Percentiles rank a stretch among this genome's conserved stretches.
phyloP scores from a whole-genome alignment of 1,140 invertebrate species.

The Camponotus vicinus region DNA sequence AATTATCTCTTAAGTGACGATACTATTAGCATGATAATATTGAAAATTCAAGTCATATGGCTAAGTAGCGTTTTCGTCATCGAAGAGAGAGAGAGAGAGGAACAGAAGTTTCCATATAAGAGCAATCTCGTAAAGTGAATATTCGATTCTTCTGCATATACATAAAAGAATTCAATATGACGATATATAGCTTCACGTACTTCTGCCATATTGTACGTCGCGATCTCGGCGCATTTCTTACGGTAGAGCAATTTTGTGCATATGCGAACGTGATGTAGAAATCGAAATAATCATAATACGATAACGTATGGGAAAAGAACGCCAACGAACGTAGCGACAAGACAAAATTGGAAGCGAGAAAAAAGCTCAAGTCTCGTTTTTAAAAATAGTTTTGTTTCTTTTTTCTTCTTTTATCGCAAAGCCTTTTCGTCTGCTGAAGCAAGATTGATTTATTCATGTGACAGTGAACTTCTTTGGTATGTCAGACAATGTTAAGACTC shows the following conservation, averaged over 20 bases:
- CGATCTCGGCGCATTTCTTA: constrained; percentile 18
- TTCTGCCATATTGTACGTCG: background rate
- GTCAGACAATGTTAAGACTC: constrained; percentile 15
- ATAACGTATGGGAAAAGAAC: background rate
- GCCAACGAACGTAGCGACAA: background rate
- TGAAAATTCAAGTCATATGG: constrained; percentile 10
- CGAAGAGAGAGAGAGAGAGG: too few relatives aligned
- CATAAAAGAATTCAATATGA: background rate
- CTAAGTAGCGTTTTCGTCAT: background rate
- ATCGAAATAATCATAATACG: constrained; percentile 34
- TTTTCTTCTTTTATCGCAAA: constrained; percentile 64
- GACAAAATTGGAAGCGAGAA: constrained; percentile 17
- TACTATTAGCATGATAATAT: background rate
- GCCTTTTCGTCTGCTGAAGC: constrained; percentile 6
- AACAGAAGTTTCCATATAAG: background rate
- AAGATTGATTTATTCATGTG: background rate
- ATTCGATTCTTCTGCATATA: background rate
- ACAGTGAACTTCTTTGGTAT: constrained; percentile 13
- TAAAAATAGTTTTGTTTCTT: constrained; percentile 45
- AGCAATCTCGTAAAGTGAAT: background rate
- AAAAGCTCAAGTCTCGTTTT: constrained; percentile 68
- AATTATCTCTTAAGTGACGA: constrained; percentile 41
- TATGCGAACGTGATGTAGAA: background rate
- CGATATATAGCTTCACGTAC: background rate
- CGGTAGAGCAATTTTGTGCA: constrained; percentile 19